phyloP scores from a whole-genome alignment of 2,888 invertebrate genomes.

The Pycnomerus fuliginosus region DNA sequence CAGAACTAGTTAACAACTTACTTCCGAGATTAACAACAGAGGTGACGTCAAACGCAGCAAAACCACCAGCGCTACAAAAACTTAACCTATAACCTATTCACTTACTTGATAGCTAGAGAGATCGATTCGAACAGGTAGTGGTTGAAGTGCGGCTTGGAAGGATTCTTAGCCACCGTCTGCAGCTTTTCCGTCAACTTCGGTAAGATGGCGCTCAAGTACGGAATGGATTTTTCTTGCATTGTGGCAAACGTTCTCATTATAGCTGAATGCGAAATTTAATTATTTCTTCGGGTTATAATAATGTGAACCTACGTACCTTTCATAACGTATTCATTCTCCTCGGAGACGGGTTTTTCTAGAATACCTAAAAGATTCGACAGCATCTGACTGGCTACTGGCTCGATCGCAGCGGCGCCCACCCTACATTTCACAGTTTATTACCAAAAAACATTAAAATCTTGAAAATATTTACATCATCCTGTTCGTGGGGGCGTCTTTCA shows the following conservation, averaged over 20 bases:
- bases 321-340: constrained; percentile 98
- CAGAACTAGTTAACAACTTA: no score
- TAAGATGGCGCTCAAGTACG: constrained; percentile 76
- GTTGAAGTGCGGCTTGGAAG: constrained; percentile 96
- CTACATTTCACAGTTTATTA: constrained; percentile 41
- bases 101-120: constrained; percentile 82
- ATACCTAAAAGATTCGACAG: constrained; percentile 75
- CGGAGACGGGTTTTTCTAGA: constrained; percentile 70
- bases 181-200: constrained; percentile 85
- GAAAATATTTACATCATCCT: constrained; percentile 54
- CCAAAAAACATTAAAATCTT: neutral
- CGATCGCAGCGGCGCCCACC: constrained; percentile 62
- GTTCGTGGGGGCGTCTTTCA: constrained; percentile 65
- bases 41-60: no score
- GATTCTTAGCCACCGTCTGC: constrained; percentile 83
- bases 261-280: no score
- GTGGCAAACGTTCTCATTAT: constrained; percentile 86
- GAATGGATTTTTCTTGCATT: constrained; percentile 77
- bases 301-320: constrained; percentile 59
- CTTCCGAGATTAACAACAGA: no score
- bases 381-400: constrained; percentile 67
- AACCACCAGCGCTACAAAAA: no score
- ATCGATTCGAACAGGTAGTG: constrained; percentile 97
- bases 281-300: no score
- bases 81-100: constrained; percentile 26